A percentile compares a stretch with the other conserved stretches of the same genome.
Evolutionary conservation across 2,113 vertebrate genomes (phyloP).

Genomic region (Phainopepla nitens): DNA sequence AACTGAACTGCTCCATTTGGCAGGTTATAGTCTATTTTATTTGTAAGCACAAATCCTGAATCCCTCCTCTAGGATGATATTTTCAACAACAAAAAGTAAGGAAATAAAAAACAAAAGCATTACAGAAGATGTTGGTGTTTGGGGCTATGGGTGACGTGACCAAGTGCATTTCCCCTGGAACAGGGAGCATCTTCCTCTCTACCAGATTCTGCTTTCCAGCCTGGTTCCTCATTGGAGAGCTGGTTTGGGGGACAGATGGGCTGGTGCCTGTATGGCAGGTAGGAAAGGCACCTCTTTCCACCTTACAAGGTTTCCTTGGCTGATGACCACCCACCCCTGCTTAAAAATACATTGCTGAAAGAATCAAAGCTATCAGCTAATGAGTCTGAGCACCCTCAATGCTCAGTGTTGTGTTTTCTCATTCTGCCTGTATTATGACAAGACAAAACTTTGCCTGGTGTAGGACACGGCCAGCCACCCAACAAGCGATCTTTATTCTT

Average conservation of each 20-base stretch:
- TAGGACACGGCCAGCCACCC: neutral
- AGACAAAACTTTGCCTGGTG: neutral
- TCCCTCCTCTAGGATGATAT: neutral
- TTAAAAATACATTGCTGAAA: neutral
- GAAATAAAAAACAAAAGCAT: neutral
- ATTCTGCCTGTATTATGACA: neutral
- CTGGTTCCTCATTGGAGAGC: neutral
- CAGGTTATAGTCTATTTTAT: conserved; percentile 30
- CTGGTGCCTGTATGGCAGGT: neutral
- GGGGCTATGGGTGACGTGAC: neutral
- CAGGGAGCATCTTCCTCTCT: neutral
- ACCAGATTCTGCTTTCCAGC: neutral
- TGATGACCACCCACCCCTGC: too few species aligned
- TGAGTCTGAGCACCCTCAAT: neutral
- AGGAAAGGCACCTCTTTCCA: neutral
- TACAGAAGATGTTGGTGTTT: neutral
- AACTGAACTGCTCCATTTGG: conserved; percentile 11
- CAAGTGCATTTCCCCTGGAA: neutral
- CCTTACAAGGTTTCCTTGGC: neutral
- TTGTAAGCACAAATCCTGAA: conserved; percentile 26
- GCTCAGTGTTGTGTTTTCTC: neutral
- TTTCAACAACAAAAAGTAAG: conserved; percentile 6
- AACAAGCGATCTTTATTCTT: neutral
- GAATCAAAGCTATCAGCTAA: neutral
- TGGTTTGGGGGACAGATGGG: neutral